phyloP scores from a whole-genome alignment of 2,797 vertebrate species.

The Oophaga sylvatica region DNA sequence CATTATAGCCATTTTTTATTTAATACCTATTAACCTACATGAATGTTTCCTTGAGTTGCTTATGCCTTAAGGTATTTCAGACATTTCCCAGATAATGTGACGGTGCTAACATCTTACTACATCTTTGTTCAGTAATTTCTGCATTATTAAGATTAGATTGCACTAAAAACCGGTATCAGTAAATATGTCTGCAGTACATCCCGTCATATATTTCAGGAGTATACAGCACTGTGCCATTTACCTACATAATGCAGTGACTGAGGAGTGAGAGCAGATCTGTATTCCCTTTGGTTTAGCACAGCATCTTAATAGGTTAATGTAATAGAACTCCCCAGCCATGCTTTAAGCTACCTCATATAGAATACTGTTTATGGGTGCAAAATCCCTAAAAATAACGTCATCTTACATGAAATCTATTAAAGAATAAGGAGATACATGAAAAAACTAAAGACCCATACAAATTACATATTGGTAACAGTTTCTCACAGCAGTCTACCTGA shows the following conservation, averaged over 20 bases:
- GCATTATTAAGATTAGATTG: not conserved
- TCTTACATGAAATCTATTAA: not conserved
- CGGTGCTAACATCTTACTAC: not conserved
- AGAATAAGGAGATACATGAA: not conserved
- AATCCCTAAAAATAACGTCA: not conserved
- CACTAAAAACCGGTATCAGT: not conserved
- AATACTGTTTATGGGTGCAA: not conserved
- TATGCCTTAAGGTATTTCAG: not conserved
- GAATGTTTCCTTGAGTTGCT: not conserved
- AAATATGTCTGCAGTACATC: not conserved
- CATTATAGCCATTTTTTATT: not conserved
- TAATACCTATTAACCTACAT: not conserved
- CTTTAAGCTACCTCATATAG: not conserved
- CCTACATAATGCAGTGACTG: not conserved
- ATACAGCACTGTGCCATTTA: conserved; percentile 8
- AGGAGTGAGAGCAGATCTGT: not conserved
- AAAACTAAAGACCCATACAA: not conserved
- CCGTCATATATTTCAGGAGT: not conserved
- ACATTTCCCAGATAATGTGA: not conserved
- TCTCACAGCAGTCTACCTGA: not conserved
- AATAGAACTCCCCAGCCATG: not conserved
- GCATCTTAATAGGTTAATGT: conserved; percentile 11
- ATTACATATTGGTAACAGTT: not conserved
- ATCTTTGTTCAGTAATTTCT: not conserved
- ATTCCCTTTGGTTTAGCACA: conserved; percentile 14